Evolutionary conservation across 2,113 vertebrate species (phyloP).

Genomic region (Paratilapia polleni): DNA sequence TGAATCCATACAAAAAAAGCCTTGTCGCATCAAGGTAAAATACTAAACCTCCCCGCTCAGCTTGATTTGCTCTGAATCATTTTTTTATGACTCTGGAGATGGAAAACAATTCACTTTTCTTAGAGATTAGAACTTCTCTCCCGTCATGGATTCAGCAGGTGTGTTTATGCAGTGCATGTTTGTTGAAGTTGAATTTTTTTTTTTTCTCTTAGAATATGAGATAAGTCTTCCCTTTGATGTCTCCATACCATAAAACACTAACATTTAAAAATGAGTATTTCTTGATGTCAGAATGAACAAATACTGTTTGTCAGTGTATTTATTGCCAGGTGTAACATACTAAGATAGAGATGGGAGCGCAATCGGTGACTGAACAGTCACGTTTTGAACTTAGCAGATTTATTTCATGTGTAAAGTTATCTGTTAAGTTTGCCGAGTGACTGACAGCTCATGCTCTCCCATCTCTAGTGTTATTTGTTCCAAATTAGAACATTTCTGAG

Average conservation of each 20-base stretch:
- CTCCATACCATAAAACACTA: slow-evolving; percentile 41
- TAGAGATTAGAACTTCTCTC: background rate
- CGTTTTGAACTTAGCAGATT: background rate
- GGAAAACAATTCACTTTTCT: background rate
- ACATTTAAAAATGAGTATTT: slow-evolving; percentile 39
- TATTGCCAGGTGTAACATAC: slow-evolving; percentile 57
- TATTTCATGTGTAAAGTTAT: background rate
- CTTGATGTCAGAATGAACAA: slow-evolving; percentile 74
- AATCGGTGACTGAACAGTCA: slow-evolving; percentile 10
- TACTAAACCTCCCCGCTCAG: background rate
- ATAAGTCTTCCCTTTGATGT: slow-evolving; percentile 69
- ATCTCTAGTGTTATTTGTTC: slow-evolving; percentile 63
- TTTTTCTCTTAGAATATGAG: slow-evolving; percentile 44
- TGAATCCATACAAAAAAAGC: slow-evolving; percentile 50
- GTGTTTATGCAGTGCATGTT: slow-evolving; percentile 60
- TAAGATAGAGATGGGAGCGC: slow-evolving; percentile 52
- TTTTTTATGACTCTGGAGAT: background rate
- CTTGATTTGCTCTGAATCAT: background rate
- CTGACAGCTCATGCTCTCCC: slow-evolving; percentile 45
- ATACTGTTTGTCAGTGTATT: slow-evolving; percentile 60
- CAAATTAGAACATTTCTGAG: slow-evolving; percentile 71
- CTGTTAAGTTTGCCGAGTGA: slow-evolving; percentile 7
- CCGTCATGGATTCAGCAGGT: slow-evolving; percentile 59
- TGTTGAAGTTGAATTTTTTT: slow-evolving; percentile 17
- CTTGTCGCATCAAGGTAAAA: background rate